phyloP scores from a whole-genome alignment of 53 echinoderm and acorn worm genomes.

The Hippasteria phrygiana region DNA sequence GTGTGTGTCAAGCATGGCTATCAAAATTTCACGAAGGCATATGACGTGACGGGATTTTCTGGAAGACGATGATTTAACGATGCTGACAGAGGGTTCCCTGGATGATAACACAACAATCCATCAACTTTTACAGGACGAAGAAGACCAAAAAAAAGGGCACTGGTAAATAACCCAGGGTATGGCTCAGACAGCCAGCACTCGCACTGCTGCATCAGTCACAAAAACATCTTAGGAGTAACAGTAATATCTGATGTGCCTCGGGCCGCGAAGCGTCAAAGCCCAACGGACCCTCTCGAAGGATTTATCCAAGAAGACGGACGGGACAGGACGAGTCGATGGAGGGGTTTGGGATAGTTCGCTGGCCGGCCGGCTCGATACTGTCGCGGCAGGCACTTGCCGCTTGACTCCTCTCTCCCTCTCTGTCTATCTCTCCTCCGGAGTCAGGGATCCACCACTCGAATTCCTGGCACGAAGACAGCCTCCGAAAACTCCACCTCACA shows the following conservation, averaged over 20 bases:
- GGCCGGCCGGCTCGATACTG: not conserved
- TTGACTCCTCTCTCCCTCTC: not conserved
- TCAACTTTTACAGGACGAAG: not conserved
- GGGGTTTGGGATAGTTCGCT: not conserved
- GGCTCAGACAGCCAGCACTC: not conserved
- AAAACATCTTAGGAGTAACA: constrained; percentile 31
- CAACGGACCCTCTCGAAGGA: not conserved
- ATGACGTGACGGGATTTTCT: not conserved
- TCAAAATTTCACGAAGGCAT: not conserved
- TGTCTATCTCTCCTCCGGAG: constrained; percentile 10
- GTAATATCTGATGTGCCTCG: constrained; percentile 16
- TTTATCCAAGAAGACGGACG: not conserved
- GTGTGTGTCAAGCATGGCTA: not conserved
- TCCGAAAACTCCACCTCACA: not conserved
- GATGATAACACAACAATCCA: not conserved
- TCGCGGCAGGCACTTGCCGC: not conserved
- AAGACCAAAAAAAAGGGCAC: not conserved
- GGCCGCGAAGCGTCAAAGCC: constrained; percentile 30
- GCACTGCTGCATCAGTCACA: not conserved
- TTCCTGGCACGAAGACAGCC: constrained; percentile 22
- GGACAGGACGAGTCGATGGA: constrained; percentile 4
- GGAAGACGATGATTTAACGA: not conserved
- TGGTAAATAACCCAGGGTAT: not conserved
- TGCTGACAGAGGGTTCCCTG: not conserved
- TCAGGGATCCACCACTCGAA: constrained; percentile 25